These are phyloP conservation scores for Tolmerus cingulatus DNA, from an alignment of 2,888 invertebrate genomes.

Conservation along the genomic window DNA sequence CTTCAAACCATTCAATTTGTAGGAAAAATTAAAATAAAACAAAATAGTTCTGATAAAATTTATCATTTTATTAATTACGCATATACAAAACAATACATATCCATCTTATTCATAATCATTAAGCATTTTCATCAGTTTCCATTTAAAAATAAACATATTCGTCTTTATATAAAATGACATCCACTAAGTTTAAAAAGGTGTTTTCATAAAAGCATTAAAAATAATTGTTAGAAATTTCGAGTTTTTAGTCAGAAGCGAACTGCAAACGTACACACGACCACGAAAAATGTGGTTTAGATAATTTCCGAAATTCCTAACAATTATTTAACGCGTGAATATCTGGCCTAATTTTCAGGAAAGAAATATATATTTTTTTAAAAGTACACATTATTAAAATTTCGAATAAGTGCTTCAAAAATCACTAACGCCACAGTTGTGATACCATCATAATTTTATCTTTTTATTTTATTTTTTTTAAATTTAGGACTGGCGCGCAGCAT, in stretches of 20 bases:
- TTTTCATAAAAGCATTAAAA: not conserved
- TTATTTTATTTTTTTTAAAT: constrained; percentile 6
- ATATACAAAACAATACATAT: too few relatives aligned
- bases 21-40: too few relatives aligned
- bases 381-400: not conserved
- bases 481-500: not conserved
- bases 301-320: not conserved
- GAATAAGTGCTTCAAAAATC: constrained; percentile 6
- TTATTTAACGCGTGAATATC: not conserved
- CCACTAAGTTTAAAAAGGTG: not conserved
- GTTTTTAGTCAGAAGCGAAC: not conserved
- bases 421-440: constrained; percentile 13
- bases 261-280: too few relatives aligned
- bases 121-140: too few relatives aligned
- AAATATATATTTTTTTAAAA: not conserved
- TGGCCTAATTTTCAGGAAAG: not conserved
- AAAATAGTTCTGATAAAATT: too few relatives aligned
- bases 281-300: not conserved
- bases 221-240: not conserved
- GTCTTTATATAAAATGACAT: too few relatives aligned
- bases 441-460: constrained; percentile 23
- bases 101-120: too few relatives aligned
- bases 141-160: too few relatives aligned
- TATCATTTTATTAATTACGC: too few relatives aligned
- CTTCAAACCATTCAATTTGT: too few relatives aligned